These are phyloP conservation scores for Nyctibius grandis DNA, from an alignment of 2,797 vertebrate species.

Conservation along the genomic window DNA sequence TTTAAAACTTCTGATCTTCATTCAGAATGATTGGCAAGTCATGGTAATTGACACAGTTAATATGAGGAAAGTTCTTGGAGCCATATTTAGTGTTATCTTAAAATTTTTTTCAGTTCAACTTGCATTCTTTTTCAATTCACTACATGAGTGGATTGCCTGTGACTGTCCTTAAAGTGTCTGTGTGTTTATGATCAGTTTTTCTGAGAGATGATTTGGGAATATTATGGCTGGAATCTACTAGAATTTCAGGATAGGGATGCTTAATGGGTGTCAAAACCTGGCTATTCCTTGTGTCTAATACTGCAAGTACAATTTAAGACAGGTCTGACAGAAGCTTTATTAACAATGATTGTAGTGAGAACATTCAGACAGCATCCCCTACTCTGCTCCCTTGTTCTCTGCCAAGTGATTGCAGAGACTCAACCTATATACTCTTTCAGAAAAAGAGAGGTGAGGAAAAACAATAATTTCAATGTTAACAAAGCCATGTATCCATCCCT, in stretches of 20 bases:
- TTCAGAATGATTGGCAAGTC: not conserved
- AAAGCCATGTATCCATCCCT: not conserved
- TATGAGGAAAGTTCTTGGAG: not conserved
- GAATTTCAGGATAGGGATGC: not conserved
- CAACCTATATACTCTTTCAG: not conserved
- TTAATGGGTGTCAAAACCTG: not conserved
- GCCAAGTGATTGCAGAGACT: not conserved
- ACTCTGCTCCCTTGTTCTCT: not conserved
- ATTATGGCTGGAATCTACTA: not conserved
- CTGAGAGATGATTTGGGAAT: not conserved
- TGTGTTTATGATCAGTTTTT: not conserved
- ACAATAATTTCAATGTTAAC: not conserved
- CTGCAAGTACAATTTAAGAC: not conserved
- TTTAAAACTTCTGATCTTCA: not conserved
- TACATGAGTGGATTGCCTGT: not conserved
- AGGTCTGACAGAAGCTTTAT: not conserved
- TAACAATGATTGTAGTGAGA: not conserved
- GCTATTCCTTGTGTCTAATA: not conserved
- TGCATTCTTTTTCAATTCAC: not conserved
- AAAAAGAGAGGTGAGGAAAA: not conserved
- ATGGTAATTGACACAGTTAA: not conserved
- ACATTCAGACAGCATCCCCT: not conserved
- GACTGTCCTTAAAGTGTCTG: not conserved
- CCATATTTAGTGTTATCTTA: not conserved
- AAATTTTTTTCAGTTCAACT: not conserved